Percentiles rank a stretch among this genome's conserved stretches.
Evolutionary conservation across 2,888 invertebrate genomes (phyloP).

Genomic region (Pristionchus maxplancki): DNA sequence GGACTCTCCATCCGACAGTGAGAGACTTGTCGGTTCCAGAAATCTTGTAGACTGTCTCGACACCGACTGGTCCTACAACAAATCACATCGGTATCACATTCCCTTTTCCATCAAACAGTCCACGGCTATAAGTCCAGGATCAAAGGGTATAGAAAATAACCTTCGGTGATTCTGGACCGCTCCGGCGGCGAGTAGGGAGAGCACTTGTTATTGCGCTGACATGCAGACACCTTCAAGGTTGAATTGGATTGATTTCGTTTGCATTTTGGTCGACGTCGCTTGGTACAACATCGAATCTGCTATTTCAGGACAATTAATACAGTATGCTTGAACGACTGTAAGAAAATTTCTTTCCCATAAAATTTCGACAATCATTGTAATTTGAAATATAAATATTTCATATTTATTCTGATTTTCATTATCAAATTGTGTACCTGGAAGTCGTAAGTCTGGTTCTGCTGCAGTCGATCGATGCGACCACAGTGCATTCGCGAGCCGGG

Average conservation of each 20-base stretch:
- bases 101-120: too few species aligned
- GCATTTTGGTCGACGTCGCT: background rate
- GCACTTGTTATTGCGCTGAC: conserved; percentile 64
- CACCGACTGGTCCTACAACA: conserved; percentile 66
- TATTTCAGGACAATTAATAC: too few species aligned
- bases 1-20: conserved; percentile 73
- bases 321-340: too few species aligned
- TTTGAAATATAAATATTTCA: too few species aligned
- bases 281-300: background rate
- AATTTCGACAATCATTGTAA: too few species aligned
- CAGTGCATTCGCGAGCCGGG: conserved; percentile 73
- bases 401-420: background rate
- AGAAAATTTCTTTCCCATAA: too few species aligned
- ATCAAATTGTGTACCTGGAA: conserved; percentile 62
- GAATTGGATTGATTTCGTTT: conserved; percentile 21
- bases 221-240: conserved; percentile 60
- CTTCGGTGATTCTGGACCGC: conserved; percentile 64
- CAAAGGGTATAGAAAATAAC: conserved; percentile 47
- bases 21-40: conserved; percentile 70
- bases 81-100: too few species aligned
- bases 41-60: conserved; percentile 69
- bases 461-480: conserved; percentile 72
- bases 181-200: conserved; percentile 62
- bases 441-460: conserved; percentile 74
- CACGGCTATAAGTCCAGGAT: too few species aligned